These are phyloP conservation scores for Nothocercus julius DNA, from an alignment of 2,113 vertebrate species.

Conservation along the genomic window DNA sequence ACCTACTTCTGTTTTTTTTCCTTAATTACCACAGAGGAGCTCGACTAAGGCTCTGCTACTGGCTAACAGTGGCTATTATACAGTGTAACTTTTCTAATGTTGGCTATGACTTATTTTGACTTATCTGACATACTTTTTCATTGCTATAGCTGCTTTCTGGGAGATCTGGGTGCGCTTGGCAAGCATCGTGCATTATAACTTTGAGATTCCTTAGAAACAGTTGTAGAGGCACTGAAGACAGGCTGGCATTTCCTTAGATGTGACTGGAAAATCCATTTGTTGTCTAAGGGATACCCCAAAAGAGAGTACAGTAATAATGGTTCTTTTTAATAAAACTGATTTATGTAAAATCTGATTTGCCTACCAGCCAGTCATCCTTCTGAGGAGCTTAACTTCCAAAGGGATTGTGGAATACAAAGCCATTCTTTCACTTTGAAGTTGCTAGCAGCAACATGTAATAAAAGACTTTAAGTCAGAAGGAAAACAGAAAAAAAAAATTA, in stretches of 20 bases:
- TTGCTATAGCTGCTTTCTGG: slow-evolving; percentile 5
- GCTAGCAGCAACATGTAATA: slow-evolving; percentile 54
- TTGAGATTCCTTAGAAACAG: slow-evolving; percentile 2
- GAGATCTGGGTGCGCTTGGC: not conserved
- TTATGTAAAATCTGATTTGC: slow-evolving; percentile 52
- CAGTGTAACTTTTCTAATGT: not conserved
- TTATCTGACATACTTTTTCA: slow-evolving; percentile 21
- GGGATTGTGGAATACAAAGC: slow-evolving; percentile 12
- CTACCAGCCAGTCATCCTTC: not conserved
- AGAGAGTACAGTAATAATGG: not conserved
- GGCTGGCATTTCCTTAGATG: not conserved
- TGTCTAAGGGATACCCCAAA: not conserved
- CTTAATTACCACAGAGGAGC: not conserved
- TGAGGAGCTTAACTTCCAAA: slow-evolving; percentile 34
- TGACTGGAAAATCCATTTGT: not conserved
- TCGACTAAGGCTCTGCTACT: not conserved
- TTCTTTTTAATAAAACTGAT: slow-evolving; percentile 14
- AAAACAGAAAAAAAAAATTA: not conserved
- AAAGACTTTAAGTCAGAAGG: slow-evolving; percentile 8
- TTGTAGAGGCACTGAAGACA: not conserved
- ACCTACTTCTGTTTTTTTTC: not conserved
- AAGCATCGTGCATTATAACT: not conserved
- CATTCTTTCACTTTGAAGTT: slow-evolving; percentile 56
- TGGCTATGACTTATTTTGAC: not conserved
- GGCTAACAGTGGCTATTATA: not conserved